Evolutionary conservation across 2,113 vertebrate species (phyloP), one percentile per base, ranked within the genome.

Genomic region (Centropus unirufus): DNA sequence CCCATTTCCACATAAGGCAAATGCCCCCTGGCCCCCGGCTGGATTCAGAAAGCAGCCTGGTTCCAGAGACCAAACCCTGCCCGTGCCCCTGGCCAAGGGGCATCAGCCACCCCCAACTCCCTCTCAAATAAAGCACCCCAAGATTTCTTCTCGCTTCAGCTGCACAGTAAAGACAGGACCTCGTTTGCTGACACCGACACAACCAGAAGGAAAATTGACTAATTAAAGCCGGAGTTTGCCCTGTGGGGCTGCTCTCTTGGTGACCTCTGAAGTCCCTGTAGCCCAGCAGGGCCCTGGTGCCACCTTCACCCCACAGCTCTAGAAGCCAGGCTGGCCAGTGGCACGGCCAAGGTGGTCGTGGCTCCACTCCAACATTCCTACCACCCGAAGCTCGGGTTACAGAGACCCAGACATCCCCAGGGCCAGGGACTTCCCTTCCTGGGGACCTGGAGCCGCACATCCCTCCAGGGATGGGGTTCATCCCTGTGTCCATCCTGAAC

Each of bases 381-480:
- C 14, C 52, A 34, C 39, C 8, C 3, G 2, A 14, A 12, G 42
- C 69, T 40, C 20, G 7, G 24, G 57, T 39, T 30, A 19, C 14
- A 0, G 0, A 83, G 19, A 23, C 76, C 40, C 5, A 1, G 8
- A 74, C 14, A 7, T 42, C 16, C 57, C 34, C 47, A 36, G 0
- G 0, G 32, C 34, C 3, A 5, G 52, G 57, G 39, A 16, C 3
- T 1, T 55, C 52, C 54, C 42, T 54, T 32, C 57, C 52, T 59
- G 49, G 32, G 42, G 8, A 85, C 32, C 21, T 40, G 21, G 77
- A 44, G 77, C 63, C 74, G 32, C 73, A 54, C 8, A 0, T 66
- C 57, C 47, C 79, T 75, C n/a, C 64, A 8, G n/a, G 67, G 9
- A 23, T 34, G 30, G 52, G 39, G 13, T 44, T 55, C 3, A 0